phyloP scores from a whole-genome alignment of 1,140 invertebrate species.

The Drosophila pseudoobscura region DNA sequence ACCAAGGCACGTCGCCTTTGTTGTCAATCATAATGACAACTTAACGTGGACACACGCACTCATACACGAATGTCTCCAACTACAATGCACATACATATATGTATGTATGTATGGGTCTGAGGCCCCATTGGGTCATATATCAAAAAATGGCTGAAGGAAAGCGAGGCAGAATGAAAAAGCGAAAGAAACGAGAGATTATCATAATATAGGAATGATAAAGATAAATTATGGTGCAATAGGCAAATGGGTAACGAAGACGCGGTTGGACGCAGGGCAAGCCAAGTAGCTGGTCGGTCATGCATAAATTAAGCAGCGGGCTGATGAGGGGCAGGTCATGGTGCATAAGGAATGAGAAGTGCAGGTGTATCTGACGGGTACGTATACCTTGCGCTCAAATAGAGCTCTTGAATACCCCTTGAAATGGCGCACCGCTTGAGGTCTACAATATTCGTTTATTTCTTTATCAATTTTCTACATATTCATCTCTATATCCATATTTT shows the following conservation, averaged over 20 bases:
- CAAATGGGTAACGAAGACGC: too few species aligned
- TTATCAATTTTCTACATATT: too few species aligned
- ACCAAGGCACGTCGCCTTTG: conserved; percentile 48
- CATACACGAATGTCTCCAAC: not conserved
- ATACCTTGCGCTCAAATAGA: too few species aligned
- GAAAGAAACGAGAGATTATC: conserved; percentile 32
- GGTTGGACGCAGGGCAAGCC: too few species aligned
- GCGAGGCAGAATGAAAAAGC: conserved; percentile 17
- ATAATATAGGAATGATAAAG: conserved; percentile 47
- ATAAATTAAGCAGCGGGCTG: conserved; percentile 27
- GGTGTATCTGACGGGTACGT: too few species aligned
- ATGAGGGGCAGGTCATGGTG: too few species aligned
- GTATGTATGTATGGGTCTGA: conserved; percentile 32
- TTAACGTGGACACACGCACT: conserved; percentile 33
- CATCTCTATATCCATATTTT: too few species aligned
- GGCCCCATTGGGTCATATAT: conserved; percentile 35
- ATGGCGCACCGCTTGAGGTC: too few species aligned
- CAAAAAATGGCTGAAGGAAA: conserved; percentile 35
- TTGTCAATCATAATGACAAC: conserved; percentile 55
- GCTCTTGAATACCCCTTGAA: too few species aligned
- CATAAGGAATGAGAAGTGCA: too few species aligned
- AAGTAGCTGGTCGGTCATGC: conserved; percentile 21
- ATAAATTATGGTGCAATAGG: conserved; percentile 45
- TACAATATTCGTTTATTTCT: too few species aligned
- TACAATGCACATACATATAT: conserved; percentile 17